phyloP scores from a whole-genome alignment of 2,113 vertebrate genomes.

The Menidia beryllina region DNA sequence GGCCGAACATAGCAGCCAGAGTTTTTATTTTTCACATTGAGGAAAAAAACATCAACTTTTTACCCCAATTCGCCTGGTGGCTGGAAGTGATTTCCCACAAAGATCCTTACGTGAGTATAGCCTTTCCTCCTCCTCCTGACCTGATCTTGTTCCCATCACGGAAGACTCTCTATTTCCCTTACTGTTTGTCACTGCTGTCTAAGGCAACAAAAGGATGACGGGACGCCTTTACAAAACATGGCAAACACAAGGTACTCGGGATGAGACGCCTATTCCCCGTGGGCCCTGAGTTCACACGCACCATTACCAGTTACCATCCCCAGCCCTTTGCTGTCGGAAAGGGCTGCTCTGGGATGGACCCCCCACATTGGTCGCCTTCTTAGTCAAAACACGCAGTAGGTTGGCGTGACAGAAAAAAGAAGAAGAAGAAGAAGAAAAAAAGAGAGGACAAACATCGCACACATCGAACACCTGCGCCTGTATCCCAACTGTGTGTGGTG shows the following conservation, averaged over 20 bases:
- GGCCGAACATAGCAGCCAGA: neutral
- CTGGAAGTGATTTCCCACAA: neutral
- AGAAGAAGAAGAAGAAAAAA: constrained; percentile 40
- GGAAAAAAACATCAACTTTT: too few relatives aligned
- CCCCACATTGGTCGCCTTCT: constrained; percentile 54
- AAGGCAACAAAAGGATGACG: constrained; percentile 64
- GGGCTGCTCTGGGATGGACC: constrained; percentile 41
- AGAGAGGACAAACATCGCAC: constrained; percentile 30
- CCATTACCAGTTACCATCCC: constrained; percentile 41
- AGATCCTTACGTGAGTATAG: constrained; percentile 32
- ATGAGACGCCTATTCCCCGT: constrained; percentile 59
- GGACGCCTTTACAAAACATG: constrained; percentile 70
- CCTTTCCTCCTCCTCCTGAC: constrained; percentile 46
- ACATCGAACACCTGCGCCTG: constrained; percentile 63
- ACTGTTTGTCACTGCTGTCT: constrained; percentile 59
- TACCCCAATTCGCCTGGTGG: neutral
- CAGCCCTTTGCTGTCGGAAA: constrained; percentile 13
- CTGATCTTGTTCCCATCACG: constrained; percentile 57
- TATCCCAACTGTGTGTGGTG: constrained; percentile 35
- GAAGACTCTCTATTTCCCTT: constrained; percentile 59
- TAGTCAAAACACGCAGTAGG: constrained; percentile 70
- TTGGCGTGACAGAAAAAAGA: constrained; percentile 60
- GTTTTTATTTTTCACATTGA: neutral
- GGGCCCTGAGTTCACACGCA: constrained; percentile 67
- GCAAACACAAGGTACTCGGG: constrained; percentile 50